phyloP scores from a whole-genome alignment of 2,113 vertebrate genomes.

The Melanerpes formicivorus region DNA sequence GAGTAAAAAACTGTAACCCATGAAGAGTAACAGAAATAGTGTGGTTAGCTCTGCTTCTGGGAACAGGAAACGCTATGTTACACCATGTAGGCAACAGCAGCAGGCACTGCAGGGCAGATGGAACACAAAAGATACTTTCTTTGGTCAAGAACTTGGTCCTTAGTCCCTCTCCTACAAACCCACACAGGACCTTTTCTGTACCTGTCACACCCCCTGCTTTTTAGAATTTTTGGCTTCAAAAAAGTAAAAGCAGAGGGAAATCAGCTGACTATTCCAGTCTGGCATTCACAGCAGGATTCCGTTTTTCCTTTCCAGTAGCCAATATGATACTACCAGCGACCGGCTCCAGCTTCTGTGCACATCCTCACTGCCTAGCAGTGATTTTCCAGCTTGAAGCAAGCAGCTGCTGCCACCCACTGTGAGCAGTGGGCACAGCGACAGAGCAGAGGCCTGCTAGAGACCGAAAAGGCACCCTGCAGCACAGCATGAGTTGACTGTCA shows the following conservation, averaged over 20 bases:
- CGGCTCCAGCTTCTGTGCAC: background rate
- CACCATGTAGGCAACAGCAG: accelerated
- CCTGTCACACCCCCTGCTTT: background rate
- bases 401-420: background rate
- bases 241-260: background rate
- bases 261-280: background rate
- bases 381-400: background rate
- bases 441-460: accelerated
- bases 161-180: background rate
- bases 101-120: background rate
- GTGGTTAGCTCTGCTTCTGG: accelerated
- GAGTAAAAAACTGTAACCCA: background rate
- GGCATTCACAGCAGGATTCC: background rate
- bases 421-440: background rate
- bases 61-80: background rate
- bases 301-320: background rate
- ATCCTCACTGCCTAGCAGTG: background rate
- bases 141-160: background rate
- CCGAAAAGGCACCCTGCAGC: background rate
- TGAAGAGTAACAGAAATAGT: background rate
- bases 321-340: background rate
- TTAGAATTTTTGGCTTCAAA: background rate
- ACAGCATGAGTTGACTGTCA: background rate
- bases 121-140: background rate
- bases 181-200: background rate